Evolutionary conservation across 1,140 invertebrate genomes (phyloP).

Genomic region (Megathymus violae): DNA sequence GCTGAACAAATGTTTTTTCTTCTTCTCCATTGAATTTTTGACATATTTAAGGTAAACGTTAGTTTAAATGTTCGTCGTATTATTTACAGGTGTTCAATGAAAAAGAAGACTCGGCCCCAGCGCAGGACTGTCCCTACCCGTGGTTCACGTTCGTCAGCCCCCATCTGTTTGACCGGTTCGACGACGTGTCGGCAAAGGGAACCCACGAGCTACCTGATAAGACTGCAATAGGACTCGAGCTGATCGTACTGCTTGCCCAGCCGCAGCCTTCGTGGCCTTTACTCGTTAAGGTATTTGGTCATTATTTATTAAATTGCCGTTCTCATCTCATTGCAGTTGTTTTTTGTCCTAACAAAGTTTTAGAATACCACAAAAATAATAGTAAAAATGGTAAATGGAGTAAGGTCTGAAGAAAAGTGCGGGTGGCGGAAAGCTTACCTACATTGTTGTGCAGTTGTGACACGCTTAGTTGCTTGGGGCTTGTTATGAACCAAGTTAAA

Average conservation of each 20-base stretch:
- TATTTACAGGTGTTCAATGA: conserved; percentile 66
- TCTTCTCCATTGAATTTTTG: too few species aligned
- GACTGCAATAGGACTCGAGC: conserved; percentile 86
- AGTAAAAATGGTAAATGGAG: too few species aligned
- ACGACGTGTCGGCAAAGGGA: conserved; percentile 75
- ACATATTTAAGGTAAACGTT: background rate
- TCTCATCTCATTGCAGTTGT: too few species aligned
- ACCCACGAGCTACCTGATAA: conserved; percentile 83
- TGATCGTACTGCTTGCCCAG: conserved; percentile 89
- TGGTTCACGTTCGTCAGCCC: conserved; percentile 88
- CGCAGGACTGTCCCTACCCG: conserved; percentile 82
- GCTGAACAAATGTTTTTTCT: too few species aligned
- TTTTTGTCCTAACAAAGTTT: too few species aligned
- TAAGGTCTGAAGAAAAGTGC: too few species aligned
- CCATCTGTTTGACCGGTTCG: conserved; percentile 84
- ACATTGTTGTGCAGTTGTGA: too few species aligned
- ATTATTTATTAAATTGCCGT: too few species aligned
- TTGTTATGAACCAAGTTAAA: too few species aligned
- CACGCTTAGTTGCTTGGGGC: too few species aligned
- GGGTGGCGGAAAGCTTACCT: too few species aligned
- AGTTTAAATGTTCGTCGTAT: background rate
- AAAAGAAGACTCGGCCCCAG: conserved; percentile 43
- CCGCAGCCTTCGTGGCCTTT: conserved; percentile 90
- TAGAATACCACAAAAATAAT: too few species aligned
- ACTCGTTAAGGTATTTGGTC: conserved; percentile 87